These are phyloP conservation scores for Loripinus fragilis DNA, from an alignment of 2,888 invertebrate genomes.

Conservation along the genomic window DNA sequence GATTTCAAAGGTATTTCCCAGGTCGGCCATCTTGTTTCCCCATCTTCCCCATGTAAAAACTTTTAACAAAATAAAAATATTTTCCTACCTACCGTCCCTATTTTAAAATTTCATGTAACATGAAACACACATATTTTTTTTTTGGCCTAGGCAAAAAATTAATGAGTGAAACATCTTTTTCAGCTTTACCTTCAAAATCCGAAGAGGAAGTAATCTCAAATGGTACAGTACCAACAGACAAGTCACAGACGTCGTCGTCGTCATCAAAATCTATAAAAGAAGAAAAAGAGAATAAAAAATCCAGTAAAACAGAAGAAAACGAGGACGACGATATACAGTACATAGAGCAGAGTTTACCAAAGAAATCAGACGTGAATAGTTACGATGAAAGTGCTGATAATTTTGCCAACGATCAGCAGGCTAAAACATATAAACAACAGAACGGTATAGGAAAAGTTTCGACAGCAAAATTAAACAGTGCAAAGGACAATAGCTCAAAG, in stretches of 20 bases:
- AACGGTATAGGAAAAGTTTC: slow-evolving; percentile 69
- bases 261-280: slow-evolving; percentile 37
- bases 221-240: slow-evolving; percentile 71
- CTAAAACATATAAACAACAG: slow-evolving; percentile 75
- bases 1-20: too few species aligned
- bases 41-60: too few species aligned
- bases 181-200: slow-evolving; percentile 82
- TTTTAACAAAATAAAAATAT: too few species aligned
- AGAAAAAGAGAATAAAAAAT: slow-evolving; percentile 64
- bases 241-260: slow-evolving; percentile 23
- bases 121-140: too few species aligned
- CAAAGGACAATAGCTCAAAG: slow-evolving; percentile 75
- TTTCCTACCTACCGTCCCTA: too few species aligned
- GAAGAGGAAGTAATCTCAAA: slow-evolving; percentile 83
- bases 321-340: slow-evolving; percentile 78
- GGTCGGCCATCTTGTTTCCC: too few species aligned
- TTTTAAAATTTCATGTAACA: too few species aligned
- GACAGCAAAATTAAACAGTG: slow-evolving; percentile 77
- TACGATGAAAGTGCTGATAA: slow-evolving; percentile 78
- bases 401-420: slow-evolving; percentile 77
- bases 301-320: slow-evolving; percentile 70
- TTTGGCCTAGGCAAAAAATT: too few species aligned
- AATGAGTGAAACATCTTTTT: too few species aligned
- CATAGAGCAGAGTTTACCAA: slow-evolving; percentile 79
- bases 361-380: slow-evolving; percentile 79